Evolutionary conservation across 2,797 vertebrate species (phyloP).

Genomic region (Macrochelys suwanniensis): DNA sequence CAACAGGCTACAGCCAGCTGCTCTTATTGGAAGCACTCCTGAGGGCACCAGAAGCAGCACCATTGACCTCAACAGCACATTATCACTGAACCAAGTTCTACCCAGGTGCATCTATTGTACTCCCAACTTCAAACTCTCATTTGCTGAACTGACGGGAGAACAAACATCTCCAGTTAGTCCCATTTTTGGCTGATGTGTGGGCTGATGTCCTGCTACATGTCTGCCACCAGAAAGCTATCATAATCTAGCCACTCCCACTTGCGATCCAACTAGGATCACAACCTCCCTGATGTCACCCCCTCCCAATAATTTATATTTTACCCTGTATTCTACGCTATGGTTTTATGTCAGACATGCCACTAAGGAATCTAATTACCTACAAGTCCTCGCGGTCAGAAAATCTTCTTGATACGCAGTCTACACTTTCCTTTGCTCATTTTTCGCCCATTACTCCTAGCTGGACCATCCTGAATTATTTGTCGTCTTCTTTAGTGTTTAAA

Average conservation of each 20-base stretch:
- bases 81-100: neutral
- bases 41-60: neutral
- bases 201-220: neutral
- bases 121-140: neutral
- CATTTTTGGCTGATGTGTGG: neutral
- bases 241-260: neutral
- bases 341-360: neutral
- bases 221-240: neutral
- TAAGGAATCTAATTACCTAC: neutral
- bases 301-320: neutral
- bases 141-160: neutral
- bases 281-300: neutral
- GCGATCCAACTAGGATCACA: neutral
- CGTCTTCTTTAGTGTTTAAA: neutral
- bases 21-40: neutral
- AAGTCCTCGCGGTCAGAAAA: neutral
- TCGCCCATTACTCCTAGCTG: neutral
- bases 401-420: neutral
- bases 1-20: neutral
- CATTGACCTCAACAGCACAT: neutral
- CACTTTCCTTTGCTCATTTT: neutral
- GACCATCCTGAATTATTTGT: neutral
- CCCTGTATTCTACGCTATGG: neutral
- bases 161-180: neutral
- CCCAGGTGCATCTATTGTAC: rapidly evolving